Percentiles rank a stretch among this genome's conserved stretches.
These are phyloP conservation scores for Ruditapes philippinarum DNA, from an alignment of 1,140 invertebrate genomes.

Conservation along the genomic window DNA sequence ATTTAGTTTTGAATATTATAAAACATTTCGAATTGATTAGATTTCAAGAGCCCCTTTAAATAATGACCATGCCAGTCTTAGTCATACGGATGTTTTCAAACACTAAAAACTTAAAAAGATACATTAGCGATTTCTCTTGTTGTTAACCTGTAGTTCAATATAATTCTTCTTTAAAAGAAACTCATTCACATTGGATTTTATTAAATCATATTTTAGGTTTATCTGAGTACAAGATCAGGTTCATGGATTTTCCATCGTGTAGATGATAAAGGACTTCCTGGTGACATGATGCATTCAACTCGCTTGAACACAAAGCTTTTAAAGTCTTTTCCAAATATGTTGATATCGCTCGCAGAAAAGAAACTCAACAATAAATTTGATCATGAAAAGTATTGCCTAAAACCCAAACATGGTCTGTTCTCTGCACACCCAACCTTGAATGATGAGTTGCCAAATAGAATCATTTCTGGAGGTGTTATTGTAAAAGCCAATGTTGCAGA, in stretches of 20 bases:
- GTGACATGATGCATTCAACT: conserved; percentile 68
- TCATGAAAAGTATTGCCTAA: conserved; percentile 84
- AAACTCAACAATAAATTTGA: conserved; percentile 85
- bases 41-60: no score
- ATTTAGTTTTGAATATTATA: no score
- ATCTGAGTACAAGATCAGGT: conserved; percentile 87
- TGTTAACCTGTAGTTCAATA: no score
- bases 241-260: conserved; percentile 87
- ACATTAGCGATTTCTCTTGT: no score
- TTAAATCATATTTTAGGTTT: conserved; percentile 84
- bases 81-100: no score
- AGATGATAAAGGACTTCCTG: conserved; percentile 75
- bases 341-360: neutral
- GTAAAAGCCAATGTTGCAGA: conserved; percentile 81
- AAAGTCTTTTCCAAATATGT: neutral
- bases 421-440: conserved; percentile 87
- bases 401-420: conserved; percentile 87
- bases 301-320: neutral
- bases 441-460: conserved; percentile 87
- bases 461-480: conserved; percentile 86
- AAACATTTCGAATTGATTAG: no score
- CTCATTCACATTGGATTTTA: no score
- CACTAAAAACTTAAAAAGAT: no score
- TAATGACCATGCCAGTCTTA: no score
- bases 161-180: no score